Conservation (phyloP, 2,113 vertebrate species). For the Cinclus mexicanus region DNA sequence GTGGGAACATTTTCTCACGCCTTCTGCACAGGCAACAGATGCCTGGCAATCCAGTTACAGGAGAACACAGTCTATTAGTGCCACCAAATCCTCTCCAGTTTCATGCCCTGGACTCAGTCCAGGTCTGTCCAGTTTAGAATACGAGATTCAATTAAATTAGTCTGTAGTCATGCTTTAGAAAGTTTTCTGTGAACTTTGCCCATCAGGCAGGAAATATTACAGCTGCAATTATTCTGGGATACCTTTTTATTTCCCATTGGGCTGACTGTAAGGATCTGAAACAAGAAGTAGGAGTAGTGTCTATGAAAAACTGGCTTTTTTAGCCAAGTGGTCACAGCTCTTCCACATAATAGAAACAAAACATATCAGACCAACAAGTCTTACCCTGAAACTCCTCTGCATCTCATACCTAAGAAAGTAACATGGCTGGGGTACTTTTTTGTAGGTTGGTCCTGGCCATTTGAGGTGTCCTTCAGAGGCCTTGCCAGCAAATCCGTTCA, state of each 20-base stretch:
- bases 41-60: neutral
- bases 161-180: neutral
- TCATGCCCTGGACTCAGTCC: neutral
- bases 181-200: neutral
- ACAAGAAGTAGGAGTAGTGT: neutral
- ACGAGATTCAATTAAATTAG: neutral
- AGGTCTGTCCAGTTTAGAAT: neutral
- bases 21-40: neutral
- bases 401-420: neutral
- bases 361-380: accelerated
- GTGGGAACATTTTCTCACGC: neutral
- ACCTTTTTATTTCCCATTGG: neutral
- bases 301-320: neutral
- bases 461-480: neutral
- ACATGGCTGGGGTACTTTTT: accelerated
- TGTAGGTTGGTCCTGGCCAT: neutral
- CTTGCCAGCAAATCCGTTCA: neutral
- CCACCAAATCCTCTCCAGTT: neutral
- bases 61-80: neutral
- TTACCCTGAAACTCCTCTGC: neutral
- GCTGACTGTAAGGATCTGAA: neutral
- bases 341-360: neutral
- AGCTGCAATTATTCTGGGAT: neutral
- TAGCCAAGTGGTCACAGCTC: neutral
- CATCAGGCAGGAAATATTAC: neutral